phyloP scores from a whole-genome alignment of 2,888 invertebrate genomes.

The Spisula subtruncata region DNA sequence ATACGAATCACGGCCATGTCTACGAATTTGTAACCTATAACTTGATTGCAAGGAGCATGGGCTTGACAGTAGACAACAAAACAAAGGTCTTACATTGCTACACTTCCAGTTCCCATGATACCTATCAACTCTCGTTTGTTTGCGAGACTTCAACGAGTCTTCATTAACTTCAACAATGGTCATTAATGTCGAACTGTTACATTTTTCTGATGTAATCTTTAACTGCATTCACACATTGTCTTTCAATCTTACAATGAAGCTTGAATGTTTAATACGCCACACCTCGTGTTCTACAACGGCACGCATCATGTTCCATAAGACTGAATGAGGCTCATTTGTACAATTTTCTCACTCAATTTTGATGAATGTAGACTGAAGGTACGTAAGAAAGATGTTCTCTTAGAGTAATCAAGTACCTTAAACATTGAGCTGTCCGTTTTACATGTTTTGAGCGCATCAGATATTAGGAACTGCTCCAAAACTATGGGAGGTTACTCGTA shows the following conservation, averaged over 20 bases:
- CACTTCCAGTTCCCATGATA: not conserved
- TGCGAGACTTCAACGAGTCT: slow-evolving; percentile 12
- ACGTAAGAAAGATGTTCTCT: slow-evolving; percentile 10
- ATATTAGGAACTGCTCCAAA: not conserved
- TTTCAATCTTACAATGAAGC: slow-evolving; percentile 12
- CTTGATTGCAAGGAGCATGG: not conserved
- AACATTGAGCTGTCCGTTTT: not conserved
- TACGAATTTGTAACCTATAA: not conserved
- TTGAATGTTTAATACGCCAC: not conserved
- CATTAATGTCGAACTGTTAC: slow-evolving; percentile 21
- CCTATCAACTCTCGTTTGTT: slow-evolving; percentile 19
- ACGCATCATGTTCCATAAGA: not conserved
- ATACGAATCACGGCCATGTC: not conserved
- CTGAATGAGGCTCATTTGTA: not conserved
- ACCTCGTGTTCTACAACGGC: not conserved
- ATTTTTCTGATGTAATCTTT: slow-evolving; percentile 24
- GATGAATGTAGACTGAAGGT: not conserved
- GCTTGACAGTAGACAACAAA: not conserved
- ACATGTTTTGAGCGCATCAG: not conserved
- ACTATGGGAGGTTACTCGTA: not conserved
- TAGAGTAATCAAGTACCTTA: not conserved
- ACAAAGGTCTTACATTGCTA: not conserved
- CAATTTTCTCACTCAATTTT: not conserved
- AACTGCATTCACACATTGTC: not conserved
- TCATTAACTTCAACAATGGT: slow-evolving; percentile 31